Evolutionary conservation across 2,888 invertebrate species (phyloP).

Genomic region (Boloria euphrosyne): DNA sequence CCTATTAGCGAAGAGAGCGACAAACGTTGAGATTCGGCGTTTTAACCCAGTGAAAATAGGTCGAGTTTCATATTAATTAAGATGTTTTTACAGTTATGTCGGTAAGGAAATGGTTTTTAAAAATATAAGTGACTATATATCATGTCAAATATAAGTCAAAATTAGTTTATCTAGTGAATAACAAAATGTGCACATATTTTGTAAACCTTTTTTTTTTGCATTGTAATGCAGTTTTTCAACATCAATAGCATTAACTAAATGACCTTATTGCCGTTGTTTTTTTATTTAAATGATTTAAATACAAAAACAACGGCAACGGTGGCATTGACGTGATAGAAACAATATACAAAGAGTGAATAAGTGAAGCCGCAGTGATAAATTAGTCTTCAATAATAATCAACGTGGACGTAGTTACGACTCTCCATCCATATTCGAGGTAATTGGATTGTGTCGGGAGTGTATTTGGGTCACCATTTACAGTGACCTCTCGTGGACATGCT

Average conservation of each 20-base stretch:
- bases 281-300: too few relatives aligned
- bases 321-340: too few relatives aligned
- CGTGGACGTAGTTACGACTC: constrained; percentile 47
- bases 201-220: too few relatives aligned
- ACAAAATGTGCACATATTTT: not conserved
- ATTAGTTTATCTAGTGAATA: not conserved
- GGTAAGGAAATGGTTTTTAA: constrained; percentile 7
- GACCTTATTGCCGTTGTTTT: too few relatives aligned
- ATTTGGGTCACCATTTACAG: constrained; percentile 64
- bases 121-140: constrained; percentile 17
- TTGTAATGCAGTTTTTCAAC: too few relatives aligned
- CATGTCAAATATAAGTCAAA: not conserved
- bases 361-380: constrained; percentile 21
- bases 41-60: constrained; percentile 30
- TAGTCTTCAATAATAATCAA: constrained; percentile 44
- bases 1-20: constrained; percentile 13
- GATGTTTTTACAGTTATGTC: constrained; percentile 30
- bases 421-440: constrained; percentile 57
- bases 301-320: too few relatives aligned
- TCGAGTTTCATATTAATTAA: constrained; percentile 27
- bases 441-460: constrained; percentile 62
- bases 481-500: constrained; percentile 59
- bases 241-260: too few relatives aligned
- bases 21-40: constrained; percentile 23
- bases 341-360: too few relatives aligned